Evolutionary conservation across 1,140 invertebrate genomes (phyloP).

Genomic region (Helicoverpa zea): DNA sequence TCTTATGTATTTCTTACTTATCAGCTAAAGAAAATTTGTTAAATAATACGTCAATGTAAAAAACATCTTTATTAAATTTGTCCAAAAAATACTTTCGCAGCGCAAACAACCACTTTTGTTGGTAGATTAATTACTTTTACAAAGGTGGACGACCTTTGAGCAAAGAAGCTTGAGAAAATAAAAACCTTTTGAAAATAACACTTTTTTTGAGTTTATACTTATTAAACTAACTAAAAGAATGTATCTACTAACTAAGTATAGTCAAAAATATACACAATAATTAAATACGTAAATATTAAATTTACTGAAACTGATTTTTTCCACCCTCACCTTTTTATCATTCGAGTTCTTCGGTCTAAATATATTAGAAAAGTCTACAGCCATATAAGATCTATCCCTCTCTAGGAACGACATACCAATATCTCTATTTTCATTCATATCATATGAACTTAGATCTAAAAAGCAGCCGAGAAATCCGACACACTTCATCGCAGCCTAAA

Average conservation of each 20-base stretch:
- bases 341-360: slow-evolving; percentile 51
- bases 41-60: too few relatives aligned
- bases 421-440: slow-evolving; percentile 53
- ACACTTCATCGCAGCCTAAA: slow-evolving; percentile 58
- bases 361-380: slow-evolving; percentile 60
- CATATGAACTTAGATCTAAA: slow-evolving; percentile 54
- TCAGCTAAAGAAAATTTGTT: too few relatives aligned
- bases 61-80: too few relatives aligned
- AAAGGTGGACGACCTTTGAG: not conserved
- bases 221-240: not conserved
- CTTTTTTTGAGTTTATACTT: not conserved
- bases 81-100: not conserved
- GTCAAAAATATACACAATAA: too few relatives aligned
- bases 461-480: slow-evolving; percentile 52
- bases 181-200: not conserved
- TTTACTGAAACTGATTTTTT: not conserved
- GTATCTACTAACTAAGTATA: not conserved
- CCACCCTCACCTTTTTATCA: slow-evolving; percentile 52
- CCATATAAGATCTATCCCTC: slow-evolving; percentile 48
- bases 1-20: too few relatives aligned
- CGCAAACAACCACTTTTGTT: not conserved
- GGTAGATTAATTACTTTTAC: slow-evolving; percentile 15
- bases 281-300: too few relatives aligned
- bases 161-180: not conserved
- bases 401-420: slow-evolving; percentile 59